Conservation (phyloP, 2,888 invertebrate genomes). For the Iselma pallidipennis region DNA sequence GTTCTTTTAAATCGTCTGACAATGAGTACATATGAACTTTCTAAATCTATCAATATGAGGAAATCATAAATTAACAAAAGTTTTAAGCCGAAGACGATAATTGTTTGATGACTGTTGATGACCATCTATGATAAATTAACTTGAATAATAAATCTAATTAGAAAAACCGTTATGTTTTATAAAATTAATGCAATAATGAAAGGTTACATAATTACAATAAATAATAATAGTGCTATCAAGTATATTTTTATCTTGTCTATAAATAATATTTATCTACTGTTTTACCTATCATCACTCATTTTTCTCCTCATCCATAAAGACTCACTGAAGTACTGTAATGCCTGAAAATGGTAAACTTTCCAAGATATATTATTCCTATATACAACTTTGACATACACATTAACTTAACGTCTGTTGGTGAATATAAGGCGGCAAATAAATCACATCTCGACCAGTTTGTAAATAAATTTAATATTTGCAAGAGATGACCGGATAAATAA, state of each 20-base stretch:
- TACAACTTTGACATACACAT: not conserved
- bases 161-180: not conserved
- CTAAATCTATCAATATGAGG: too few species aligned
- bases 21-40: too few species aligned
- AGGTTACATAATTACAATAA: not conserved
- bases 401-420: not conserved
- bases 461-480: not conserved
- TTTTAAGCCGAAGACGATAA: too few species aligned
- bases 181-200: not conserved
- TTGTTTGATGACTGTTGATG: not conserved
- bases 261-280: too few species aligned
- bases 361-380: not conserved
- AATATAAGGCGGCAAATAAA: not conserved
- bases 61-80: too few species aligned
- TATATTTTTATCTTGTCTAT: not conserved
- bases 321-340: not conserved
- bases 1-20: too few species aligned
- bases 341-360: not conserved
- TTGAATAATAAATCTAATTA: not conserved
- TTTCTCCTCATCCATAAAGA: not conserved
- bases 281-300: not conserved
- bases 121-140: not conserved
- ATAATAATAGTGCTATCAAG: not conserved
- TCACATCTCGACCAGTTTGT: not conserved
- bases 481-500: not conserved